Evolutionary conservation across 2,113 vertebrate genomes (phyloP), one percentile per base, ranked within the genome.

Genomic region (Himantopus leucocephalus): DNA sequence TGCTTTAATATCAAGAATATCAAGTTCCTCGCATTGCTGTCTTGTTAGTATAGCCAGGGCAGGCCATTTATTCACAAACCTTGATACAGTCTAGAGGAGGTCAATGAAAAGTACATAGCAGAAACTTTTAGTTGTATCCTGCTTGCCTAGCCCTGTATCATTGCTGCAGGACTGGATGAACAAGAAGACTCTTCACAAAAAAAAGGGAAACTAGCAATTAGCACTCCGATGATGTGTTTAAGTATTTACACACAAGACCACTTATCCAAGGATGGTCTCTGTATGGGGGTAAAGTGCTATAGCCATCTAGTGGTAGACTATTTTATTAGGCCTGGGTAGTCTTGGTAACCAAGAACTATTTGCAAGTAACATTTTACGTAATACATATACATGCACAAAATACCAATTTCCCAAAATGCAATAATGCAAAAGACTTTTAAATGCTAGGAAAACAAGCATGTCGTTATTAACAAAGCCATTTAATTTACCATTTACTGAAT

Each of bases 31-130:
- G 26, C 34, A 20, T 3, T 79, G 66, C 60, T 48, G 15, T 82
- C 29, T 17, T 14, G 5, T 35, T 43, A 27, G 41, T 24, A 50
- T 16, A 73, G 47, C 26, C 20, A 63, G 27, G 3, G 8, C 17
- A 50, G 55, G 48, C 70, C 11, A 2, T 37, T 86, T 41, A 70
- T 15, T 85, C 56, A 34, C 15, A 62, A 55, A 24, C 26, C 13
- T 50, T 12, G 2, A 12, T 5, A 27, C 20, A 34, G 34, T 3
- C 26, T 50, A 35, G 45, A n/a, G 34, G 50, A 60, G 29, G 37
- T 3, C 2, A 85, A 60, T 8, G 20, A 52, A 47, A 43, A 71
- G 30, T 1, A 2, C 1, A 0, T 1, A 35, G 18, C 1, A 4
- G 32, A 67, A 72, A 27, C 7, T 29, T 37, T 3, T 1, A 22